These are phyloP conservation scores for Leuciscus idus DNA, from an alignment of 2,113 vertebrate species.

Conservation along the genomic window DNA sequence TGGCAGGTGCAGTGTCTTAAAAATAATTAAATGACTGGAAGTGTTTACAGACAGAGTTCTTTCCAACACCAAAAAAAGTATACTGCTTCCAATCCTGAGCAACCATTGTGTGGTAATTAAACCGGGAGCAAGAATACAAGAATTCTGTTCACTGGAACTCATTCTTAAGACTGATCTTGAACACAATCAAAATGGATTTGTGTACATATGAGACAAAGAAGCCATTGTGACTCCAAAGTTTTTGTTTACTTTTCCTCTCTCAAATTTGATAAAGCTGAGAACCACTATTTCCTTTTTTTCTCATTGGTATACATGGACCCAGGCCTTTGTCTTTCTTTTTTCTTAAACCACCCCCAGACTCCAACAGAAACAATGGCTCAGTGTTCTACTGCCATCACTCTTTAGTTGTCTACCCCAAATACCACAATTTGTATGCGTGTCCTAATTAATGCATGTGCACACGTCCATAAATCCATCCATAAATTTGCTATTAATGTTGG, in stretches of 20 bases:
- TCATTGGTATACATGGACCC: not conserved
- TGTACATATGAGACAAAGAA: constrained; percentile 31
- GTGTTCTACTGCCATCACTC: constrained; percentile 3
- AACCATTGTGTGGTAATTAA: not conserved
- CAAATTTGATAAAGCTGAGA: not conserved
- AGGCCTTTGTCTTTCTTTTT: not conserved
- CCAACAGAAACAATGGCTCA: constrained; percentile 19
- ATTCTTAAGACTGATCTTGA: constrained; percentile 1
- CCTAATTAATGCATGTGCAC: constrained; percentile 13
- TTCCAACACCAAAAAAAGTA: not conserved
- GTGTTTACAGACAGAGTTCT: not conserved
- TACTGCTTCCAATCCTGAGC: not conserved
- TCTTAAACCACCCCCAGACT: constrained; percentile 7
- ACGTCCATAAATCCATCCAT: not conserved
- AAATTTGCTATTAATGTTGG: not conserved
- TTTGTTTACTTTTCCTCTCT: constrained; percentile 37
- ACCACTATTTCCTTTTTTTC: constrained; percentile 27
- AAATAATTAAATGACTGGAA: constrained; percentile 53
- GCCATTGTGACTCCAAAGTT: not conserved
- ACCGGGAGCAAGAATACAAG: not conserved
- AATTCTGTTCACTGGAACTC: not conserved
- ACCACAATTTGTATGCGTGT: not conserved
- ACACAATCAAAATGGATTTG: constrained; percentile 6
- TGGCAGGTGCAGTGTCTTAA: constrained; percentile 65
- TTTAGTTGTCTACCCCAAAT: constrained; percentile 1